Conservation (phyloP, 2,888 invertebrate species). For the Lasius fuliginosus region DNA sequence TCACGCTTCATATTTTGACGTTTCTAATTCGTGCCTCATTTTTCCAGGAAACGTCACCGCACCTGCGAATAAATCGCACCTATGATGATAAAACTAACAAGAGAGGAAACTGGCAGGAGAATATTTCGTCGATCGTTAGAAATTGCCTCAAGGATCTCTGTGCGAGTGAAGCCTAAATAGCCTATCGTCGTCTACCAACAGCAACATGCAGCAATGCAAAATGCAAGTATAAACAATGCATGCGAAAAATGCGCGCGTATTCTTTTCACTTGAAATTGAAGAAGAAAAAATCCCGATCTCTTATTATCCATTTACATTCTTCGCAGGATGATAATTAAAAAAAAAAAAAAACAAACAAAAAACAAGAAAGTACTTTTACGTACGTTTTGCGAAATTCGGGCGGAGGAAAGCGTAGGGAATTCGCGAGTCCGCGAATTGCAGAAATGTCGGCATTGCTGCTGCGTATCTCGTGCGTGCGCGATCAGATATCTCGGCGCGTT, state of each 20-base stretch:
- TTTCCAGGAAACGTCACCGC: neutral
- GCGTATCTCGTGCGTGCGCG: conserved; percentile 1
- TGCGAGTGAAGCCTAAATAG: neutral
- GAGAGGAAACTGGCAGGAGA: neutral
- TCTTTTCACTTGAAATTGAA: neutral
- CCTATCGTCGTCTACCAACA: neutral
- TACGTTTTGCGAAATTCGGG: neutral
- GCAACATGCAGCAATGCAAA: neutral
- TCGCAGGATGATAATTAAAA: neutral
- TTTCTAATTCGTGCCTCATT: neutral
- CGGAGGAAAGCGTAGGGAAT: neutral
- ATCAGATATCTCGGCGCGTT: conserved; percentile 31
- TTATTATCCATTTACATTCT: neutral
- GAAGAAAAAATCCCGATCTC: neutral
- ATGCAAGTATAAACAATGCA: too few species aligned
- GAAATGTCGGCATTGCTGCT: neutral
- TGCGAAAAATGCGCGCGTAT: neutral
- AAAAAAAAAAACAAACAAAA: too few species aligned
- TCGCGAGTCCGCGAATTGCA: neutral
- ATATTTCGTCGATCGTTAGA: neutral
- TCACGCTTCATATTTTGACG: too few species aligned
- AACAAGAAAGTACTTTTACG: too few species aligned
- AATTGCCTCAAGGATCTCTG: neutral
- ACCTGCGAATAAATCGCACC: neutral
- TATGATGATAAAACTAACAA: neutral